Conservation (phyloP, 35 echinoderm and acorn worm genomes). For the Stichopus chloronotus region DNA sequence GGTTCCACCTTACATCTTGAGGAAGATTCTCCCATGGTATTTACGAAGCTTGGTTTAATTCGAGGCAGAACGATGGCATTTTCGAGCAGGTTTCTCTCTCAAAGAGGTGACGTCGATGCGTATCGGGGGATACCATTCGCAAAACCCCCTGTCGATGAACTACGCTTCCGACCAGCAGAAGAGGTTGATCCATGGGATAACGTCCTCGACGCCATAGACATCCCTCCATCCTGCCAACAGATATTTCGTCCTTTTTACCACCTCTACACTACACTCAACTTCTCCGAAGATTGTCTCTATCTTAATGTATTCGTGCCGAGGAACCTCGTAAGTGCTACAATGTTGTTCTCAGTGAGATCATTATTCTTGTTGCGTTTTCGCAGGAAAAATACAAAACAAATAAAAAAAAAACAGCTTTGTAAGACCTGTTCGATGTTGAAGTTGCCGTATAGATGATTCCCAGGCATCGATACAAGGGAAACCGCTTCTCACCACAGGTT, state of each 20-base stretch:
- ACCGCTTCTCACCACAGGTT: too few relatives aligned
- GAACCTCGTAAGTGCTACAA: conserved; percentile 46
- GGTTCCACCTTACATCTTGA: too few relatives aligned
- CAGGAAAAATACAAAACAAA: too few relatives aligned
- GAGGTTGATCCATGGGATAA: conserved; percentile 38
- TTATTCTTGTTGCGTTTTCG: too few relatives aligned
- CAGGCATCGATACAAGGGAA: too few relatives aligned
- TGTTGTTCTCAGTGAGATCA: background rate
- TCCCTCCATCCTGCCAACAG: conserved; percentile 57
- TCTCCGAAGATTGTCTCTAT: conserved; percentile 78
- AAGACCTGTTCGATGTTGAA: too few relatives aligned
- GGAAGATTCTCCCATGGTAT: background rate
- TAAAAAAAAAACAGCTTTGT: too few relatives aligned
- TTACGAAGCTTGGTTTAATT: background rate
- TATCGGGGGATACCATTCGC: conserved; percentile 86
- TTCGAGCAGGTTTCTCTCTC: background rate
- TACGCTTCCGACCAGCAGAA: conserved; percentile 75
- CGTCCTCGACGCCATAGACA: conserved; percentile 32
- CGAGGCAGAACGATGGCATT: background rate
- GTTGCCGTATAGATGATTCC: too few relatives aligned
- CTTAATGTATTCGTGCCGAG: conserved; percentile 62
- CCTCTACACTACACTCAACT: background rate
- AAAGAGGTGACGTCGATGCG: conserved; percentile 38
- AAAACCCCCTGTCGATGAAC: conserved; percentile 66
- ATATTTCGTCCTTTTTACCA: background rate